A percentile compares a stretch with the other conserved stretches of the same genome.
phyloP scores from a whole-genome alignment of 2,113 vertebrate species.

The Cyphomyrus plagiostoma region DNA sequence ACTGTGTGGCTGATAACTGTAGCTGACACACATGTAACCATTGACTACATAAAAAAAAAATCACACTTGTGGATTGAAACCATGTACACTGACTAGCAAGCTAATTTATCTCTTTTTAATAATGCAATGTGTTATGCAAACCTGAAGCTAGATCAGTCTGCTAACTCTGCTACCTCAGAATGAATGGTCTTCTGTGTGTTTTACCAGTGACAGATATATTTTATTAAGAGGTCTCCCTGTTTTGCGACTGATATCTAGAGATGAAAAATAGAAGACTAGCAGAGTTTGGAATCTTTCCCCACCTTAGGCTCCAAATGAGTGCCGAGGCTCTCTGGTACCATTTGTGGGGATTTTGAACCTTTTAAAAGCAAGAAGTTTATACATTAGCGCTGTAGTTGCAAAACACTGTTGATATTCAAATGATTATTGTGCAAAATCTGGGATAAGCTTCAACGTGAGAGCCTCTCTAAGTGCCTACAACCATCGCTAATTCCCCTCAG shows the following conservation, averaged over 20 bases:
- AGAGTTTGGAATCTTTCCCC: constrained; percentile 45
- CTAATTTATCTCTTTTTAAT: background rate
- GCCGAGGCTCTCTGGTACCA: constrained; percentile 64
- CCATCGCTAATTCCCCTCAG: constrained; percentile 99
- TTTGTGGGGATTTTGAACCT: constrained; percentile 80
- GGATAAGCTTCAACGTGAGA: constrained; percentile 99
- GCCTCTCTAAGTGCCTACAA: constrained; percentile 99
- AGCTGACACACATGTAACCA: background rate
- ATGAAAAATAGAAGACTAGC: background rate
- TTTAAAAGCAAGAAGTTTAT: constrained; percentile 98
- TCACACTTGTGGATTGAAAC: background rate
- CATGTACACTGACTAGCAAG: background rate
- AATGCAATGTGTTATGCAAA: background rate
- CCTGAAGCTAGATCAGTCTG: background rate
- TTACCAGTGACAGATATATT: background rate
- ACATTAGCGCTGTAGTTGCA: constrained; percentile 99
- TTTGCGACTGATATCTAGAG: background rate
- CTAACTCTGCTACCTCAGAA: background rate
- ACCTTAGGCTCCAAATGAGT: constrained; percentile 61
- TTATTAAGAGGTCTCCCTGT: background rate
- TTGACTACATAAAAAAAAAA: background rate
- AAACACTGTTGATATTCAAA: constrained; percentile 99
- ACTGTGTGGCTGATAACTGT: background rate
- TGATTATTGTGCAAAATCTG: constrained; percentile 99
- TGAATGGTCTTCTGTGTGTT: background rate